phyloP scores from a whole-genome alignment of 2,797 vertebrate species.

The Aotus griseimembra region DNA sequence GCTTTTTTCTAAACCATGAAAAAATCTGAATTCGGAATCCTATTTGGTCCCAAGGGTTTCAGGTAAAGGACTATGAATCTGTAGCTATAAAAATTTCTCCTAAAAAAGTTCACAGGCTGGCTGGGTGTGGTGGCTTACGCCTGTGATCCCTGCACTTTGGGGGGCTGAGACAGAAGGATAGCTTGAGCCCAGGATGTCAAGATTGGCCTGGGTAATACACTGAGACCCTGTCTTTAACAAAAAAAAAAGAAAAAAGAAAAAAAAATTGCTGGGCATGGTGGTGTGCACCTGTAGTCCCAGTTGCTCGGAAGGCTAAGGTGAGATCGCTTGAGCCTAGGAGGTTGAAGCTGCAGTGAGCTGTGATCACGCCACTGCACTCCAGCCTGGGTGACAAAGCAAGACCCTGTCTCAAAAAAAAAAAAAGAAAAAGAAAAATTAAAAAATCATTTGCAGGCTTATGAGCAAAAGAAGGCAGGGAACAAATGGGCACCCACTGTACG shows the following conservation, averaged over 20 bases:
- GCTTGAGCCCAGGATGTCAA: not conserved
- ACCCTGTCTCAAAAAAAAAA: too few species aligned
- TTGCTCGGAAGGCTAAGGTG: too few species aligned
- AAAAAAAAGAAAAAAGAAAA: too few species aligned
- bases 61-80: not conserved
- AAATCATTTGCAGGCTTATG: not conserved
- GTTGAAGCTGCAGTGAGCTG: too few species aligned
- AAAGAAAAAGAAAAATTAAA: too few species aligned
- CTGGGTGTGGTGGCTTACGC: not conserved
- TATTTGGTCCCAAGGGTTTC: not conserved
- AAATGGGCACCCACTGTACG: too few species aligned
- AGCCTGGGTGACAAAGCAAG: too few species aligned
- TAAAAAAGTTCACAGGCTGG: not conserved
- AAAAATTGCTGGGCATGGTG: too few species aligned
- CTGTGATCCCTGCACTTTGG: too few species aligned
- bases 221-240: not conserved
- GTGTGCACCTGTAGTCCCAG: too few species aligned
- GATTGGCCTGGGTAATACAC: not conserved
- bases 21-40: constrained; percentile 1
- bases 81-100: not conserved
- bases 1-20: not conserved
- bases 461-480: not conserved
- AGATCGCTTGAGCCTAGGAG: too few species aligned
- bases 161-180: not conserved
- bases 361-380: too few species aligned